Evolutionary conservation across 2,113 vertebrate genomes (phyloP), one percentile per base, ranked within the genome.

Genomic region (Gasterosteus nipponicus): DNA sequence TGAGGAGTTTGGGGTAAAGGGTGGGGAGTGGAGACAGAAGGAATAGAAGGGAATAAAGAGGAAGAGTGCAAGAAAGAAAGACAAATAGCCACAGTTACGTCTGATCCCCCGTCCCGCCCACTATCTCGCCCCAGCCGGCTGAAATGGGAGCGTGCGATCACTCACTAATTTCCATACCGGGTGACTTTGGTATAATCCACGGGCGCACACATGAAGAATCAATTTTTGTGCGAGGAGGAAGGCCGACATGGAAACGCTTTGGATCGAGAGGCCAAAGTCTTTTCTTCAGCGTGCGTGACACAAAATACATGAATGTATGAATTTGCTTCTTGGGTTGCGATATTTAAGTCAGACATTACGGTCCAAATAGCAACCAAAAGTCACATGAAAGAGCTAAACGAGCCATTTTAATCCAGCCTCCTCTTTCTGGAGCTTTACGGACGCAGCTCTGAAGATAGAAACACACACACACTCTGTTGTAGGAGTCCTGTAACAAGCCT

Each of bases 401-500:
- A 59, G 69, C 16, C 9, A 18, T 65, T 71, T 73, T 26, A 83
- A 80, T 57, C 2, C 10, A 26, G 16, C 14, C 2, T 38, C 6
- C 44, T 46, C 41, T 62, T 54, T 62, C 69, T 81, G 63, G 76
- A 82, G 58, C 61, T 83, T 83, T 81, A 81, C 53, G 67, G 49
- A 66, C 16, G 0, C 39, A 56, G 68, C 64, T 81, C 41, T 75
- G 69, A 29, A 82, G 53, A 62, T 79, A 56, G 76, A 84, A 80
- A 72, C 42, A 57, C 41, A 44, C 67, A 38, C 73, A 65, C 11
- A 72, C 35, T 46, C 72, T 38, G 42, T 64, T 54, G 39, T 83
- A 84, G 68, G 83, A 83, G 73, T 86, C 86, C 79, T 72, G 85
- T 78, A 85, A 85, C 77, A 84, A 80, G 84, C 73, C 89, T 89